phyloP scores from a whole-genome alignment of 2,888 invertebrate genomes.

The Bursaphelenchus okinawaensis region DNA sequence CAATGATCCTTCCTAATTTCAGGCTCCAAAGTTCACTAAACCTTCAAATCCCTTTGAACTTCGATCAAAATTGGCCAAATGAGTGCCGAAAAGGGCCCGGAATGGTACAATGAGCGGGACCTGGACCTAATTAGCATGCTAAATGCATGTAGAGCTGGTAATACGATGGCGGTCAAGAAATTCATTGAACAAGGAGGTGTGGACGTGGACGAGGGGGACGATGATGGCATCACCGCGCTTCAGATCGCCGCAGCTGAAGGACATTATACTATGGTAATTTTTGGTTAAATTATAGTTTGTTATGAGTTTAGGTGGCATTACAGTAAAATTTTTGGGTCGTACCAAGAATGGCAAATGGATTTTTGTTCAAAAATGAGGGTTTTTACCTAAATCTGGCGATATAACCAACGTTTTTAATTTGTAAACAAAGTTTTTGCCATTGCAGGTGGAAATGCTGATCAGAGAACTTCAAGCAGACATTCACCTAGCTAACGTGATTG shows the following conservation, averaged over 20 bases:
- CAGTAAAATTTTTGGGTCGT: neutral
- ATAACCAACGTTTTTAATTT: too few relatives aligned
- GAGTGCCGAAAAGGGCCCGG: constrained; percentile 24
- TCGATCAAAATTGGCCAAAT: constrained; percentile 12
- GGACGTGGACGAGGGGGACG: constrained; percentile 42
- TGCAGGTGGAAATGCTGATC: constrained; percentile 35
- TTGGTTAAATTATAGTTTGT: constrained; percentile 10
- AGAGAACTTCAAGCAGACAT: constrained; percentile 40
- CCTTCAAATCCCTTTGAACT: too few relatives aligned
- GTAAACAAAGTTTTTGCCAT: constrained; percentile 6
- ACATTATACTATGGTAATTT: constrained; percentile 38
- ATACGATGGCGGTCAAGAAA: constrained; percentile 9
- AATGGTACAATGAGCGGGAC: constrained; percentile 27
- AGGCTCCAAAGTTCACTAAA: too few relatives aligned
- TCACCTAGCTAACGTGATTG: constrained; percentile 33
- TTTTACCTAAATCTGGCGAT: neutral
- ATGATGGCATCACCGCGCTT: constrained; percentile 48
- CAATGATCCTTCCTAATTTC: too few relatives aligned
- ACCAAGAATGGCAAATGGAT: too few relatives aligned
- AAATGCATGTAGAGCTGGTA: constrained; percentile 18
- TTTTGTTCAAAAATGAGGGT: too few relatives aligned
- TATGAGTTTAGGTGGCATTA: constrained; percentile 17
- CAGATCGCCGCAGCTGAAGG: constrained; percentile 52
- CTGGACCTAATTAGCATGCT: constrained; percentile 32
- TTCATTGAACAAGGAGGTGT: constrained; percentile 23